Evolutionary conservation across 2,113 vertebrate genomes (phyloP).

Genomic region (Boleophthalmus pectinirostris): DNA sequence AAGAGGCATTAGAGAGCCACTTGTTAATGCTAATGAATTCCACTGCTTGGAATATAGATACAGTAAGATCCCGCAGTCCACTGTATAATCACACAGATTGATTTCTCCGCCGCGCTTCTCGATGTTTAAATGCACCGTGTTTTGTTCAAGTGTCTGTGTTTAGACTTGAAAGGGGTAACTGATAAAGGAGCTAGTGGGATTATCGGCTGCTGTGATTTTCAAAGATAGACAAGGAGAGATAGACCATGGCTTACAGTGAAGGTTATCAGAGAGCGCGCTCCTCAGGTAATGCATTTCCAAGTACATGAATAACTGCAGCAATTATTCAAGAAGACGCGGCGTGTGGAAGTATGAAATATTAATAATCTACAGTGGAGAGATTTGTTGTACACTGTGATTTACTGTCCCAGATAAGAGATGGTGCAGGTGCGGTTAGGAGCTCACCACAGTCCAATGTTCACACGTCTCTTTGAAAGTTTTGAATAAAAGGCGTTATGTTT

Average conservation of each 20-base stretch:
- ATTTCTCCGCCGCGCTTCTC: constrained; percentile 8
- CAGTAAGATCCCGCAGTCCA: constrained; percentile 31
- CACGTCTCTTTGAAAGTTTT: too few species aligned
- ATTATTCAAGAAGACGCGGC: constrained; percentile 49
- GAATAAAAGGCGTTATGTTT: too few species aligned
- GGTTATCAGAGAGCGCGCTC: constrained; percentile 44
- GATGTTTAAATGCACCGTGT: constrained; percentile 1
- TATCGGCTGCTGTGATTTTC: constrained; percentile 1
- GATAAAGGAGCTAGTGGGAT: constrained; percentile 2
- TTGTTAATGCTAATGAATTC: constrained; percentile 61
- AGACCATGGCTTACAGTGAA: constrained; percentile 10
- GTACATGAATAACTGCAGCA: constrained; percentile 50
- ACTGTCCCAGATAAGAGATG: constrained; percentile 30
- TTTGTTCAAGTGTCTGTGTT: not conserved
- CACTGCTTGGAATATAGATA: constrained; percentile 43
- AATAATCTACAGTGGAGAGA: constrained; percentile 40
- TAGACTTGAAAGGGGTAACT: not conserved
- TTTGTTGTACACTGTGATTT: constrained; percentile 47
- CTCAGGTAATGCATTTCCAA: constrained; percentile 47
- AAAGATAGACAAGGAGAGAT: not conserved
- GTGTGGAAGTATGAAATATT: constrained; percentile 41
- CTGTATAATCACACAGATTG: constrained; percentile 26
- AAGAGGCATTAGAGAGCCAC: constrained; percentile 44
- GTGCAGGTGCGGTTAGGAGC: constrained; percentile 2
- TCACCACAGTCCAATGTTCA: too few species aligned